Evolutionary conservation across 2,888 invertebrate genomes (phyloP).

Genomic region (Andrena praecox): DNA sequence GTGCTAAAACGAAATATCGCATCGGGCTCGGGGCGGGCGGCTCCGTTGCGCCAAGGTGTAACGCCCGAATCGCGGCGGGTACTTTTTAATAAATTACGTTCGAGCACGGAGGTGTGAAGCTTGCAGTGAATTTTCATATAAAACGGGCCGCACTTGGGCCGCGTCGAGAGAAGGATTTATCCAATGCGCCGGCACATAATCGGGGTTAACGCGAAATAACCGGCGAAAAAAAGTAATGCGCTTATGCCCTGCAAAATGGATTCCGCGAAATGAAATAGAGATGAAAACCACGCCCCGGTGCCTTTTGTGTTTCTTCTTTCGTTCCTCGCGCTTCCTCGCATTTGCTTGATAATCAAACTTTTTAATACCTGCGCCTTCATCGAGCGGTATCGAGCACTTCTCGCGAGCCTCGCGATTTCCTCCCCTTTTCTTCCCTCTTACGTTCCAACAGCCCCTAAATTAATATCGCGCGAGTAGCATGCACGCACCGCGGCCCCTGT

Average conservation of each 20-base stretch:
- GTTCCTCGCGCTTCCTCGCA: background rate
- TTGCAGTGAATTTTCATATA: conserved; percentile 29
- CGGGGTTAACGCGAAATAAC: conserved; percentile 56
- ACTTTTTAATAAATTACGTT: conserved; percentile 60
- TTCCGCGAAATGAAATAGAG: conserved; percentile 53
- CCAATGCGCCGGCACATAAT: conserved; percentile 28
- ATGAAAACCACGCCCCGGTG: conserved; percentile 32
- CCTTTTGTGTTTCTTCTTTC: conserved; percentile 28
- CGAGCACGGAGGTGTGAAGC: conserved; percentile 30
- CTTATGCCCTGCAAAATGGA: conserved; percentile 57
- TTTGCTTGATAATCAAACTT: conserved; percentile 23
- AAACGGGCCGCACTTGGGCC: conserved; percentile 26
- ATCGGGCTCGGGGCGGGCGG: background rate
- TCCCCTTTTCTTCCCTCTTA: too few relatives aligned
- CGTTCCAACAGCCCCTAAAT: too few relatives aligned
- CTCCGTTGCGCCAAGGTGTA: conserved; percentile 3
- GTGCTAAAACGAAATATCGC: conserved; percentile 22
- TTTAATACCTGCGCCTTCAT: background rate
- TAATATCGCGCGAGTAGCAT: too few relatives aligned
- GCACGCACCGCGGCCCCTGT: too few relatives aligned
- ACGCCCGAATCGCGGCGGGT: background rate
- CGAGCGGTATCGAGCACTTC: background rate
- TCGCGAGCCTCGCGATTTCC: background rate
- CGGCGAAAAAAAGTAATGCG: conserved; percentile 54
- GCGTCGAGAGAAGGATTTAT: conserved; percentile 26